Evolutionary conservation across 2,888 invertebrate genomes (phyloP).

Genomic region (Synergus umbraculus): DNA sequence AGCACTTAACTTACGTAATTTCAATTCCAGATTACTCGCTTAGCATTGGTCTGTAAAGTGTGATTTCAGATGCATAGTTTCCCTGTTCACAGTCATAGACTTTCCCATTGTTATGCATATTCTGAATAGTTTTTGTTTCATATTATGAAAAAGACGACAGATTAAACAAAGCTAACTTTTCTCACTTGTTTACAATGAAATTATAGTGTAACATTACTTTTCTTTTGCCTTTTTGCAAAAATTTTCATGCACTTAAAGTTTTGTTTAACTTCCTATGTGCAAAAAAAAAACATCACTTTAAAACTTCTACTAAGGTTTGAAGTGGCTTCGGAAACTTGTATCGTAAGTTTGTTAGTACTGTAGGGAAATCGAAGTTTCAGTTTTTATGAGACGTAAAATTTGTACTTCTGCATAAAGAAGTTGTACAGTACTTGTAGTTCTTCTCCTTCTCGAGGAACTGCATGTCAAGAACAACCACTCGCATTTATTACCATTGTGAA

Average conservation of each 20-base stretch:
- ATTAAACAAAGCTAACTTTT: too few species aligned
- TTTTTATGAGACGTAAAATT: neutral
- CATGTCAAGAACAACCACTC: neutral
- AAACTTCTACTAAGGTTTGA: neutral
- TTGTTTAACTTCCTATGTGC: neutral
- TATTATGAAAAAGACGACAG: neutral
- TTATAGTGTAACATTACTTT: too few species aligned
- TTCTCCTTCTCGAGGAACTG: neutral
- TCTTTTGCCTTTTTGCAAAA: too few species aligned
- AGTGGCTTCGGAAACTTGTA: neutral
- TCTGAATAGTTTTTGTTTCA: neutral
- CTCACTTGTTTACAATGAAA: too few species aligned
- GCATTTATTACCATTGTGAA: neutral
- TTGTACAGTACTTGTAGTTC: neutral
- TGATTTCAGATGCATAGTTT: conserved; percentile 4
- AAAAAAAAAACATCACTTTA: neutral
- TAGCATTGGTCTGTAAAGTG: conserved; percentile 24
- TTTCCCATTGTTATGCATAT: conserved; percentile 24
- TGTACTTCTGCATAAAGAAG: neutral
- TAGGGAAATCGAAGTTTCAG: neutral
- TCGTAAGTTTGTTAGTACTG: neutral
- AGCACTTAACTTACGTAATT: conserved; percentile 66
- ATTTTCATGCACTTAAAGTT: too few species aligned
- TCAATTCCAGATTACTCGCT: conserved; percentile 63
- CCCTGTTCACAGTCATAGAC: conserved; percentile 46